Base-by-base conservation (phyloP, 2,888 invertebrate genomes). In the Trachelus stipa region DNA sequence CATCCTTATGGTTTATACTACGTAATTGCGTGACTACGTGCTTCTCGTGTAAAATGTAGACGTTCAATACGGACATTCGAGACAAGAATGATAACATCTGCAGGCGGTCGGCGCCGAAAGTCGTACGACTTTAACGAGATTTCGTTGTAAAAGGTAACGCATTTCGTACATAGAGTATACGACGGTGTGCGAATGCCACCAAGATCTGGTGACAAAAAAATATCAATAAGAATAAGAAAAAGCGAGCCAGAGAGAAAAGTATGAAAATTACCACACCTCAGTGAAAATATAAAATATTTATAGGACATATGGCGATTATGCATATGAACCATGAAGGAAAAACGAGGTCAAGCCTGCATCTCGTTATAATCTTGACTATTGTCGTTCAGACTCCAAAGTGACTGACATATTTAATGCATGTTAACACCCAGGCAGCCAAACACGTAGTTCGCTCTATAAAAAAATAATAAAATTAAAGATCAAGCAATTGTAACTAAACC, bases 301-400 rank as follows among this genome's bases (percentile, higher is more conserved):
- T n/a, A 15, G 30, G 11, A 71, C 71, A 33, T 71, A 31, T 71
- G 30, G 33, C 71, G 71, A 30, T 33, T 12, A 71, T 15, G 40
- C 3, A 71, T 71, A 33, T 33, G n/a, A 31, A 6, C 71, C 30
- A 15, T 15, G 6, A 71, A 33, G n/a, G n/a, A 12, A 33, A 71
- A 71, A 71, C 71, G 71, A 71, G 71, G 71, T 71, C 71, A 33
- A 15, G 31, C 80, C 69, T 80, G 73, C 75, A 78, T 73, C 75
- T 37, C 31, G 73, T 75, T 76, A 73, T 73, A 78, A 80, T 78
- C 73, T 68, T 69, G 78, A 75, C 76, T 80, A 80, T 80, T 80
- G 78, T 76, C 75, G 76, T 69, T 12, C 69, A 71, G 31, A 31
- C 12, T 71, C 23, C 15, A 30, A 71, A 30, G 71, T 33, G 30